Evolutionary conservation across 2,888 invertebrate genomes (phyloP).

Genomic region (Ophraella communa): DNA sequence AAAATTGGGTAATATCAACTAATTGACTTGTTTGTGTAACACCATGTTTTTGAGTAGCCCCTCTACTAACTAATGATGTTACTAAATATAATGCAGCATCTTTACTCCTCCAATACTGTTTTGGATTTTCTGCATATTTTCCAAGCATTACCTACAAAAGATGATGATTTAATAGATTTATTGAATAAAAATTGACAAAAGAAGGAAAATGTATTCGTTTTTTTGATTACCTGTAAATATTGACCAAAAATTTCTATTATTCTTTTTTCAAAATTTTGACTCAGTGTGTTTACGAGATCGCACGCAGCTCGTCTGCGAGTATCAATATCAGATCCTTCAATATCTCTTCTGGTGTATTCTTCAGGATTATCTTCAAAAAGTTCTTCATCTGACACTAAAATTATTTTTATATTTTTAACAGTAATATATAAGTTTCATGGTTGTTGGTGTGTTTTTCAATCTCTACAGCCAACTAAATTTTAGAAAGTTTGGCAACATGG

Average conservation of each 20-base stretch:
- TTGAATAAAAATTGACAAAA: not conserved
- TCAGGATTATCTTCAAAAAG: constrained; percentile 98
- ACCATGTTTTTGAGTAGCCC: constrained; percentile 87
- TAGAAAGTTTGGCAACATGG: too few species aligned
- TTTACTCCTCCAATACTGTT: constrained; percentile 88
- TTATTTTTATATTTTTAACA: too few species aligned
- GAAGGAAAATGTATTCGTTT: not conserved
- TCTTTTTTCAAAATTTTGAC: constrained; percentile 84
- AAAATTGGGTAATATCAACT: constrained; percentile 90
- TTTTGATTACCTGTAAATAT: constrained; percentile 74
- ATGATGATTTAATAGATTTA: not conserved
- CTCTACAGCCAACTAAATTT: too few species aligned
- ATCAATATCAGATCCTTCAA: constrained; percentile 98
- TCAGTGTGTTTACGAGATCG: constrained; percentile 92
- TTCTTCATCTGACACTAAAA: constrained; percentile 87
- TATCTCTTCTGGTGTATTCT: constrained; percentile 94
- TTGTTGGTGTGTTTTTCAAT: too few species aligned
- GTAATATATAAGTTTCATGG: too few species aligned
- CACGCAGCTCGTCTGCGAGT: constrained; percentile 95
- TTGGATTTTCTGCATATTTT: constrained; percentile 79
- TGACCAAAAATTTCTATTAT: constrained; percentile 89
- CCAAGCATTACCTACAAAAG: constrained; percentile 67
- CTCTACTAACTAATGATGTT: constrained; percentile 91
- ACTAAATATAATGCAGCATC: constrained; percentile 97
- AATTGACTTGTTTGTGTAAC: constrained; percentile 90